Percentiles rank a stretch among this genome's conserved stretches.
phyloP scores from a whole-genome alignment of 2,888 invertebrate genomes.

The Norana najaformis region DNA sequence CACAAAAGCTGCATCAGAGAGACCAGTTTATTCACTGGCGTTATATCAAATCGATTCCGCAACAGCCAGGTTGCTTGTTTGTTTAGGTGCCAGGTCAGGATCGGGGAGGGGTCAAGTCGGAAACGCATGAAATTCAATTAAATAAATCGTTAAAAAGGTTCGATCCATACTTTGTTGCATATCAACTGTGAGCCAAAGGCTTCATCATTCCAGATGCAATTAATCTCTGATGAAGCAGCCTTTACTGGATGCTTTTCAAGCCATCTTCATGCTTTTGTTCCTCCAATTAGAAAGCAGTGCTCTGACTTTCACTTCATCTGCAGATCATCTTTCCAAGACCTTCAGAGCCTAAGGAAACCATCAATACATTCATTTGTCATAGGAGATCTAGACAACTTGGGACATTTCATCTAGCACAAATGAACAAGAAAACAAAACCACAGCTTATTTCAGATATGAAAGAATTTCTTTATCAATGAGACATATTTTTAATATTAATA shows the following conservation, averaged over 20 bases:
- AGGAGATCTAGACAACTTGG: too few species aligned
- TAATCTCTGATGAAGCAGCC: background rate
- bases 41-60: background rate
- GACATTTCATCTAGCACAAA: too few species aligned
- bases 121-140: background rate
- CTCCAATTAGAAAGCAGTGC: constrained; percentile 13
- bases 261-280: constrained; percentile 13
- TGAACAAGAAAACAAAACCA: too few species aligned
- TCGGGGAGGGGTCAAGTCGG: background rate
- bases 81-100: background rate
- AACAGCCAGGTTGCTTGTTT: too few species aligned
- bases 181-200: background rate
- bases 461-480: too few species aligned
- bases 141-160: background rate
- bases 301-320: background rate
- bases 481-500: too few species aligned
- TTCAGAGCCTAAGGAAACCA: background rate
- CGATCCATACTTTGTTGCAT: too few species aligned
- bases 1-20: too few species aligned
- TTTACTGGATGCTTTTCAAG: too few species aligned
- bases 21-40: background rate
- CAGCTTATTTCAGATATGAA: too few species aligned
- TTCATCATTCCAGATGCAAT: background rate
- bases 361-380: background rate
- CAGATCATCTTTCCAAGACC: background rate